These are phyloP conservation scores for Drosophila acutilabella DNA, from an alignment of 2,888 invertebrate species.

Conservation along the genomic window DNA sequence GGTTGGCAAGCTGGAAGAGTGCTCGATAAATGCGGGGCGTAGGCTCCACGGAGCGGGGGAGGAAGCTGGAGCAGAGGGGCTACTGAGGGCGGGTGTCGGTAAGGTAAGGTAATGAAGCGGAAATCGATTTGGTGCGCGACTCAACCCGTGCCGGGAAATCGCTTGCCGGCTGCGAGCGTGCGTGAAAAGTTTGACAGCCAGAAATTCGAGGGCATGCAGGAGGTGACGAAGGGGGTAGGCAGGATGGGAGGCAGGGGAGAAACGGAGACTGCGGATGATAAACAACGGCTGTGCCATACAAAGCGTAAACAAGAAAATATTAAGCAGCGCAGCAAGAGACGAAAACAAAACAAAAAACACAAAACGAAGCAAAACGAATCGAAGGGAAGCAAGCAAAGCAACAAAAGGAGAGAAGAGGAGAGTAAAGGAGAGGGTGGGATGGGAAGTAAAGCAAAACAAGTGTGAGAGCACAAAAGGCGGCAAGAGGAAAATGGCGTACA, in stretches of 20 bases:
- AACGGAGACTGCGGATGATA: conserved; percentile 54
- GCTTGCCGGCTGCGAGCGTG: conserved; percentile 76
- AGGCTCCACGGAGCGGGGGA: background rate
- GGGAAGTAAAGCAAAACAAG: background rate
- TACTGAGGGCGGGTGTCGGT: background rate
- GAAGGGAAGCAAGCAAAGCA: background rate
- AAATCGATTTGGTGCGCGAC: conserved; percentile 76
- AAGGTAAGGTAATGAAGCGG: conserved; percentile 73
- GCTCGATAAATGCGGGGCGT: background rate
- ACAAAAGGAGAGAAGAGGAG: background rate
- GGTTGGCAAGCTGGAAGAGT: conserved; percentile 22
- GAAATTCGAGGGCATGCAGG: background rate
- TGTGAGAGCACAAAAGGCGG: conserved; percentile 2
- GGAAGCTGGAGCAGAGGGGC: background rate
- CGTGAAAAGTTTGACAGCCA: conserved; percentile 73
- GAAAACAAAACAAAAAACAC: conserved; percentile 14
- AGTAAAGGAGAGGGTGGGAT: too few relatives aligned
- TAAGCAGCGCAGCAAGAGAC: conserved; percentile 64
- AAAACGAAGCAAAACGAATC: conserved; percentile 14
- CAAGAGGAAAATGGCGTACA: conserved; percentile 25
- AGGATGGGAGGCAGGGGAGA: background rate
- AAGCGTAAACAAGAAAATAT: conserved; percentile 79
- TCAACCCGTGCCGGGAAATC: conserved; percentile 71
- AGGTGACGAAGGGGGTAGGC: background rate
- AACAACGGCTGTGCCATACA: conserved; percentile 57